Conservation (phyloP, 1,140 invertebrate species). For the Drosophila leontia region DNA sequence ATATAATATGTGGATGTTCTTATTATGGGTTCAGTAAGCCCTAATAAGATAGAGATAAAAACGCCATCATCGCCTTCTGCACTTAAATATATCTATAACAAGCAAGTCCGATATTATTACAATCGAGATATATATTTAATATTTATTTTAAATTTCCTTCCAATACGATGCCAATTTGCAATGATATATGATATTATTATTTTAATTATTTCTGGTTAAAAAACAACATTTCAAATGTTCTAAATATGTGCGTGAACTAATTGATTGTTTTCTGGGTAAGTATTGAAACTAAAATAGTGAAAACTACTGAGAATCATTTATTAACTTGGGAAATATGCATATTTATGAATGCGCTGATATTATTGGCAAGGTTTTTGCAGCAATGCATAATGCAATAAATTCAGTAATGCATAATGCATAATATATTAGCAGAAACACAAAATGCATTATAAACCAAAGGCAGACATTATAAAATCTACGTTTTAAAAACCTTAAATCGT, state of each 20-base stretch:
- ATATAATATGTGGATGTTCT: slow-evolving; percentile 3
- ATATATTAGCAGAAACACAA: slow-evolving; percentile 53
- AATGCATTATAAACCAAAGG: slow-evolving; percentile 60
- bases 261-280: not conserved
- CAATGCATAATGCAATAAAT: slow-evolving; percentile 35
- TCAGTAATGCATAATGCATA: slow-evolving; percentile 38
- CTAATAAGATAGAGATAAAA: not conserved
- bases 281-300: slow-evolving; percentile 9
- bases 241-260: slow-evolving; percentile 1
- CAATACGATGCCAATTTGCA: not conserved
- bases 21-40: not conserved
- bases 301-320: slow-evolving; percentile 5
- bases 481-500: slow-evolving; percentile 81
- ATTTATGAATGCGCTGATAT: slow-evolving; percentile 29
- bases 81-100: not conserved
- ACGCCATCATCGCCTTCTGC: slow-evolving; percentile 7
- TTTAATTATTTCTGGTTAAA: not conserved
- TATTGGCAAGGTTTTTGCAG: slow-evolving; percentile 24
- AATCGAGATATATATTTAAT: not conserved
- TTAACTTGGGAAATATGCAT: slow-evolving; percentile 42
- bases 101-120: not conserved
- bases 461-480: slow-evolving; percentile 40
- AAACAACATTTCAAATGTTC: not conserved
- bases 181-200: not conserved
- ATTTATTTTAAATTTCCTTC: not conserved